Evolutionary conservation across 2,888 invertebrate species (phyloP).

Genomic region (Tuberolachnus salignus): DNA sequence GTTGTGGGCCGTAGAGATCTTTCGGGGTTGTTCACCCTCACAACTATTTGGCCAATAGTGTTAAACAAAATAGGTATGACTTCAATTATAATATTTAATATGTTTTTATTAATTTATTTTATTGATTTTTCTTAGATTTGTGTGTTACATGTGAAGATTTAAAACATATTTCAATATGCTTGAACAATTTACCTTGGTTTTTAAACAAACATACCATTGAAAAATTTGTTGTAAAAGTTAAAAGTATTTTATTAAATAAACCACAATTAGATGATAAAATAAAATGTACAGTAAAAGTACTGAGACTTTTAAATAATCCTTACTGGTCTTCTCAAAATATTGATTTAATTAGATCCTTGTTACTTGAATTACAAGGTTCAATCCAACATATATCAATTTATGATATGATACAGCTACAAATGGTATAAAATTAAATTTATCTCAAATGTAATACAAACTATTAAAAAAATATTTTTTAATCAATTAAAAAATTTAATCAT

Average conservation of each 20-base stretch:
- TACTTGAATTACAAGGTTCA: constrained; percentile 25
- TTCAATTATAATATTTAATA: not conserved
- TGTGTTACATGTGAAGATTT: constrained; percentile 34
- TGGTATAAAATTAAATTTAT: constrained; percentile 24
- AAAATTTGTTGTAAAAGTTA: not conserved
- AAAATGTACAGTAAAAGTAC: constrained; percentile 42
- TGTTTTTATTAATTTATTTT: not conserved
- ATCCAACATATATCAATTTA: constrained; percentile 27
- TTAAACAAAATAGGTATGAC: constrained; percentile 38
- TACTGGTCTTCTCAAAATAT: constrained; percentile 45
- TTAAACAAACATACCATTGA: constrained; percentile 25
- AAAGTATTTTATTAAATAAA: constrained; percentile 20
- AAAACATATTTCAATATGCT: constrained; percentile 48
- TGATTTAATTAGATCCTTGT: constrained; percentile 33
- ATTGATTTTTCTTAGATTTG: constrained; percentile 7
- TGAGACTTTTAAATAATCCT: constrained; percentile 39
- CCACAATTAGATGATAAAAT: constrained; percentile 16
- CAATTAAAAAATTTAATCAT: too few relatives aligned
- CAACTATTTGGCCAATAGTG: constrained; percentile 44
- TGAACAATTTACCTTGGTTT: constrained; percentile 48
- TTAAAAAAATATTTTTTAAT: too few relatives aligned
- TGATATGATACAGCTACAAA: constrained; percentile 51
- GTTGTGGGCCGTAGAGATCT: constrained; percentile 26
- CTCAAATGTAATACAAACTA: not conserved
- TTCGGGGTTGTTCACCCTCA: constrained; percentile 8